Conservation (phyloP, 2,888 invertebrate species). For the Chymomyza caudatula region DNA sequence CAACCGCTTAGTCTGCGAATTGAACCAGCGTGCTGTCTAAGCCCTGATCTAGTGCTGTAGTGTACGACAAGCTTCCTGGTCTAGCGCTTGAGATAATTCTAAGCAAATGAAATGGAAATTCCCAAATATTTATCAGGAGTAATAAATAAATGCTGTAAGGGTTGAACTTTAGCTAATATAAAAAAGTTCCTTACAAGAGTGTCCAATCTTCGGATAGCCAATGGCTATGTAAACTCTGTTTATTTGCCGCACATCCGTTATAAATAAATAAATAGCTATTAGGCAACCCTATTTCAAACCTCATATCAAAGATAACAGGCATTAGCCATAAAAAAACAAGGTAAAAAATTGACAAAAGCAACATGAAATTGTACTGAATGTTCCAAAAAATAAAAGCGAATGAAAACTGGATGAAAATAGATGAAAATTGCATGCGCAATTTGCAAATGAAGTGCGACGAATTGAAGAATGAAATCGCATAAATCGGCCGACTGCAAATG, state of each 20-base stretch:
- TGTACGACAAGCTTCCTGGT: no score
- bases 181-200: no score
- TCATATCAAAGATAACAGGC: not conserved
- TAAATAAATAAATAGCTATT: conserved; percentile 57
- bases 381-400: conserved; percentile 28
- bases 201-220: not conserved
- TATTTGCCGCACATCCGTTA: conserved; percentile 25
- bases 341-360: conserved; percentile 1
- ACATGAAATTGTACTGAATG: conserved; percentile 9
- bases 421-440: conserved; percentile 27
- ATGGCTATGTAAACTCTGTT: not conserved
- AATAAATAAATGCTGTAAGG: no score
- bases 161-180: no score
- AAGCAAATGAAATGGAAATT: no score
- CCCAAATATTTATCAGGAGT: no score
- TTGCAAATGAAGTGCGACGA: conserved; percentile 56
- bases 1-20: no score
- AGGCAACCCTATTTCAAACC: not conserved
- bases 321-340: not conserved
- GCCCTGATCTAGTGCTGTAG: no score
- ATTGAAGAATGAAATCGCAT: conserved; percentile 56
- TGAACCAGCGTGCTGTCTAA: no score
- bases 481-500: conserved; percentile 48
- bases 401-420: conserved; percentile 34
- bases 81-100: no score